Conservation (phyloP, 2,797 vertebrate genomes). For the Phalanger gymnotis region DNA sequence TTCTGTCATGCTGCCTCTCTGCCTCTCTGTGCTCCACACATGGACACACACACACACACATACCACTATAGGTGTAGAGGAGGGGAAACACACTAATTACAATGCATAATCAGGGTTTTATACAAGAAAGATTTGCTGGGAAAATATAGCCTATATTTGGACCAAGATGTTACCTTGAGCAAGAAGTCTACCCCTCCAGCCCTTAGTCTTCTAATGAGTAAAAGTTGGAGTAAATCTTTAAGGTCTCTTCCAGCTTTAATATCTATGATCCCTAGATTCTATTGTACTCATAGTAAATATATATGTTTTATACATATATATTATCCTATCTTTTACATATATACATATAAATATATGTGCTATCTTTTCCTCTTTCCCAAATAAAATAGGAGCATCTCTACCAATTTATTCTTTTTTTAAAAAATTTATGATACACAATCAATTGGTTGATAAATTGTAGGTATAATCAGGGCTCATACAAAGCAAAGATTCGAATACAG, state of each 20-base stretch:
- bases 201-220: background rate
- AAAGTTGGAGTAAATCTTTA: background rate
- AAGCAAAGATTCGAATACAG: background rate
- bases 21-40: background rate
- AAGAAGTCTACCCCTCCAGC: slow-evolving; percentile 7
- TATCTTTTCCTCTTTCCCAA: no score
- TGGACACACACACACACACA: background rate
- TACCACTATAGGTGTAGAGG: background rate
- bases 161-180: no score
- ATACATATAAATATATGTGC: no score
- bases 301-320: no score
- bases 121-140: no score
- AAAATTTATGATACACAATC: background rate
- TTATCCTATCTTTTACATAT: no score
- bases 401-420: no score
- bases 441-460: background rate
- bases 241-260: background rate
- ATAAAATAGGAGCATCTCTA: no score
- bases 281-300: background rate
- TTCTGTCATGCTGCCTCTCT: background rate
- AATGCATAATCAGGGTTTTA: background rate
- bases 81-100: background rate
- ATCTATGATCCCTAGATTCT: background rate
- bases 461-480: background rate
- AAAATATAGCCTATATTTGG: no score